Evolutionary conservation across 2,797 vertebrate genomes (phyloP).

Genomic region (Dromococcyx pavoninus): DNA sequence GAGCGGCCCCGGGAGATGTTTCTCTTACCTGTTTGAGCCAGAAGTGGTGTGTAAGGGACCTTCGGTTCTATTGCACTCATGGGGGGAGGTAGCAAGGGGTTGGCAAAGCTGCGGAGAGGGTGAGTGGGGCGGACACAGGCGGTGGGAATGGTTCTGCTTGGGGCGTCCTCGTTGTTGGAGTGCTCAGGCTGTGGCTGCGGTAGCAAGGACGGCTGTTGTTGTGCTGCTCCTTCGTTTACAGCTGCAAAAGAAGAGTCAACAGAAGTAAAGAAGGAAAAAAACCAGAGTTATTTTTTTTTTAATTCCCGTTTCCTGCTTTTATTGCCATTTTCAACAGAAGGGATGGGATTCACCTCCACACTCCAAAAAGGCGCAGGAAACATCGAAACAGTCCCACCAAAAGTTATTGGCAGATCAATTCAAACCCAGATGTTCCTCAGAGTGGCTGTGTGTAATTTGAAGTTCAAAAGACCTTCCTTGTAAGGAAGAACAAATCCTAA

Average conservation of each 20-base stretch:
- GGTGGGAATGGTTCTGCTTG: constrained; percentile 88
- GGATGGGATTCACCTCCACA: not conserved
- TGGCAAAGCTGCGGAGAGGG: constrained; percentile 91
- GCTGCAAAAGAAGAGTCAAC: constrained; percentile 48
- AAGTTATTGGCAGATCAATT: not conserved
- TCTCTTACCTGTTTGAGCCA: constrained; percentile 86
- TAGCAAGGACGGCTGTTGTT: constrained; percentile 80
- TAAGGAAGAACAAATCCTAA: not conserved
- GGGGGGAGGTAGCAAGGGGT: constrained; percentile 89
- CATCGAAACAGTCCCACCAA: not conserved
- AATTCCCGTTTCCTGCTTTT: not conserved
- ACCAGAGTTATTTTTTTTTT: no score
- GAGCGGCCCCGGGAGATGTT: rapidly evolving
- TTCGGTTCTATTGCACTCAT: constrained; percentile 92
- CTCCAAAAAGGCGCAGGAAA: not conserved
- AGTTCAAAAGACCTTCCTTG: not conserved
- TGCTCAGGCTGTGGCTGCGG: constrained; percentile 78
- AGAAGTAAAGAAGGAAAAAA: not conserved
- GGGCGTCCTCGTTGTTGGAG: constrained; percentile 77
- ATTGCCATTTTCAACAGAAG: not conserved
- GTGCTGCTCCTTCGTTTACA: constrained; percentile 70
- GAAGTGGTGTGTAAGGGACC: constrained; percentile 85
- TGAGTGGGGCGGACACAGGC: constrained; percentile 91
- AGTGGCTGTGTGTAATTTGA: rapidly evolving
- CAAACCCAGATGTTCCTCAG: not conserved